These are phyloP conservation scores for Polypterus bichir DNA, from an alignment of 2,113 vertebrate genomes.

Conservation along the genomic window DNA sequence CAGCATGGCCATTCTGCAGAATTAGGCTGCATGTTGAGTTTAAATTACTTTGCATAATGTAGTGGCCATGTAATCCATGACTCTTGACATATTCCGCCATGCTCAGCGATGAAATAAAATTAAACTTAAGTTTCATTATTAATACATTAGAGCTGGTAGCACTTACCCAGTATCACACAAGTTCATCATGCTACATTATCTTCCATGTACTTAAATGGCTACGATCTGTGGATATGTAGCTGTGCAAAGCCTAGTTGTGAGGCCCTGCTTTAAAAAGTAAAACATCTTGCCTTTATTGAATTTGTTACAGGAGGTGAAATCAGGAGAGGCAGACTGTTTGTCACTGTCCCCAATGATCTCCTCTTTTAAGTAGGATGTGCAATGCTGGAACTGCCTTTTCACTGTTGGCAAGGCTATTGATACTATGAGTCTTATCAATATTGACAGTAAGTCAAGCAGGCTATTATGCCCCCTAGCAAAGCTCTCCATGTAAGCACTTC, in stretches of 20 bases:
- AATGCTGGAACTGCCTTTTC: no score
- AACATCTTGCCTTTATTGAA: no score
- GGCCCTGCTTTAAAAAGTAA: no score
- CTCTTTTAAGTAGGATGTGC: no score
- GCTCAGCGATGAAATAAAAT: not conserved
- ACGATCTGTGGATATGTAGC: no score
- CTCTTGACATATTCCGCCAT: not conserved
- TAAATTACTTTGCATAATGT: no score
- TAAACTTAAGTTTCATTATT: not conserved
- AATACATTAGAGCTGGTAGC: not conserved
- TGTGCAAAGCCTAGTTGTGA: no score
- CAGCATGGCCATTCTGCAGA: no score
- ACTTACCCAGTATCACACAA: not conserved
- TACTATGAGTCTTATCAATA: conserved; percentile 44
- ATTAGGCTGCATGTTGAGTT: no score
- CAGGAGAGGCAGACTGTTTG: no score
- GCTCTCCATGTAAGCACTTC: conserved; percentile 42
- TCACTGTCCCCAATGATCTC: no score
- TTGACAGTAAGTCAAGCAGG: conserved; percentile 59
- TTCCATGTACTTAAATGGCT: not conserved
- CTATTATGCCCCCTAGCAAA: conserved; percentile 56
- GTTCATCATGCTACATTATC: not conserved
- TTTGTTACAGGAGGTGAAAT: no score
- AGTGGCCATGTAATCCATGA: not conserved
- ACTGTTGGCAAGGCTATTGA: conserved; percentile 16